A percentile compares a stretch with the other conserved stretches of the same genome.
These are phyloP conservation scores for Tylochromis polylepis DNA, from an alignment of 2,113 vertebrate species.

Conservation along the genomic window DNA sequence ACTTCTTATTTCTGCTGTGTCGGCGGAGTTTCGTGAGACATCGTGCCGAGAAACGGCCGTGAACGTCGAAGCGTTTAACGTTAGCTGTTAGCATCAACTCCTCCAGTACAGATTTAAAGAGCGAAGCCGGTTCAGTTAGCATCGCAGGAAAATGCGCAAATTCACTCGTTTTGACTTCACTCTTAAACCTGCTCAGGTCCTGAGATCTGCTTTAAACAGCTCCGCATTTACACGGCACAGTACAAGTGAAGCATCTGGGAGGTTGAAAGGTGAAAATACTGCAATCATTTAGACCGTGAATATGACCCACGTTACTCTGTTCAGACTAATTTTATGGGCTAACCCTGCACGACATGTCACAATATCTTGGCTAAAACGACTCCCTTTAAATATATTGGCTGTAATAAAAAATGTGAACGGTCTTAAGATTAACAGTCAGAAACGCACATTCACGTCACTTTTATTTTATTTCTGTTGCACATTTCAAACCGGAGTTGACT, in stretches of 20 bases:
- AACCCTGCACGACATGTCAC: rapidly evolving
- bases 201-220: rapidly evolving
- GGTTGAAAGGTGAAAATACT: too few relatives aligned
- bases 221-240: not conserved
- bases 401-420: rapidly evolving
- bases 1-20: rapidly evolving
- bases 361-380: rapidly evolving
- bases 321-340: not conserved
- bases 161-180: rapidly evolving
- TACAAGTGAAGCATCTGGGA: not conserved
- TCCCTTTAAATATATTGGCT: not conserved
- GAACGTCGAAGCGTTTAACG: not conserved
- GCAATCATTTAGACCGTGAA: too few relatives aligned
- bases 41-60: not conserved
- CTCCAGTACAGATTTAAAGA: rapidly evolving
- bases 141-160: not conserved
- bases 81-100: not conserved
- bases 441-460: rapidly evolving
- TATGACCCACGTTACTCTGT: too few relatives aligned
- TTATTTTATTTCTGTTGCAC: not conserved
- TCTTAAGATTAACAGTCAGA: not conserved
- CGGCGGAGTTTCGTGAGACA: rapidly evolving
- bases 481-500: not conserved
- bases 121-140: not conserved
- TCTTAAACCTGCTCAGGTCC: not conserved